Percentiles rank a stretch among this genome's conserved stretches.
Evolutionary conservation across 92 coral and sea anemone genomes (phyloP).

Genomic region (Blastomussa wellsi): DNA sequence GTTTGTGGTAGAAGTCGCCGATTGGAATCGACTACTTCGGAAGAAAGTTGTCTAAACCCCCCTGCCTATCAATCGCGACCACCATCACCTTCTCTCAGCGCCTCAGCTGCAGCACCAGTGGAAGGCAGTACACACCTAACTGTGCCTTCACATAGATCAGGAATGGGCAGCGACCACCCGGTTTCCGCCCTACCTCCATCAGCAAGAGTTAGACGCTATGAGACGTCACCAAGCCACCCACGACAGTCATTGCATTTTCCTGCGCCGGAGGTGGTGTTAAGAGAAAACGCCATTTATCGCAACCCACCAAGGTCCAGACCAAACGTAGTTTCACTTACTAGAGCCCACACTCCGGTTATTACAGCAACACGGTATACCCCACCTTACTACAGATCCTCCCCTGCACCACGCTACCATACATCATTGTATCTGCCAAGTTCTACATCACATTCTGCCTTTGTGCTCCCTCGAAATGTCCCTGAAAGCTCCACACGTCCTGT

Average conservation of each 20-base stretch:
- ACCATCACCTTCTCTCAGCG: constrained; percentile 22
- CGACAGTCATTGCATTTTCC: neutral
- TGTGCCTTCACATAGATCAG: constrained; percentile 12
- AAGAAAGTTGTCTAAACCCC: constrained; percentile 29
- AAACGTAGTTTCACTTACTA: neutral
- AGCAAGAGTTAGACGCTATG: constrained; percentile 3
- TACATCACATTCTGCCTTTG: neutral
- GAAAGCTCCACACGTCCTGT: neutral
- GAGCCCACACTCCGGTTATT: neutral
- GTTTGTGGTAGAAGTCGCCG: constrained; percentile 34
- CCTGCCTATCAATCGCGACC: constrained; percentile 43
- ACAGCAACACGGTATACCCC: constrained; percentile 12
- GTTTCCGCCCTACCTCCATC: neutral
- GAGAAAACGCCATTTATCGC: neutral
- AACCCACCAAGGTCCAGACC: neutral
- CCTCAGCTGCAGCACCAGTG: neutral
- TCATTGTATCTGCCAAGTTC: constrained; percentile 2
- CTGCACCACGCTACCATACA: constrained; percentile 5
- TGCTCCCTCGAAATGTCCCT: neutral
- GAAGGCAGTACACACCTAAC: constrained; percentile 7
- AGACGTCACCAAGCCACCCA: neutral
- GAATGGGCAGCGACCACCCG: constrained; percentile 16
- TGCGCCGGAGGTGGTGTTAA: neutral
- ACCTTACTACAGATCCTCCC: constrained; percentile 4
- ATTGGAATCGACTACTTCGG: constrained; percentile 30